Base-by-base conservation (phyloP, 2,797 vertebrate species). In the Poecilia wingei region DNA sequence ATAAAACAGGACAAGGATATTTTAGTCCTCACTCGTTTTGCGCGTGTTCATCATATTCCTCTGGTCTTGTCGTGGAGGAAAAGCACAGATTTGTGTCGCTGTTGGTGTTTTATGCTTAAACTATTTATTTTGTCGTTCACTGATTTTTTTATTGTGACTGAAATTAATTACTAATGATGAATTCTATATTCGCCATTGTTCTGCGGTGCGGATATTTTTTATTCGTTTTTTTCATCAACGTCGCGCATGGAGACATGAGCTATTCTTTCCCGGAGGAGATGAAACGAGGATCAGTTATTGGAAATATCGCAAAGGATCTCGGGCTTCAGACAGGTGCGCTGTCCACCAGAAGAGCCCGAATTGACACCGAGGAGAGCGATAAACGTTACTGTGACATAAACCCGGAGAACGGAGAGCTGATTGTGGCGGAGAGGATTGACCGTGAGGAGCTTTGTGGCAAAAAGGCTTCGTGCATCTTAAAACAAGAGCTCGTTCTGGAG, bases 401-500 rank as follows among this genome's bases (percentile, higher is more conserved):
- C 77, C n/a, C 82, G 12, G 77, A 74, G 2, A 92, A 39, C 10
- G 95, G 94, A 1, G 85, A 94, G 1, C 79, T 95, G 0, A 68
- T 86, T 10, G 88, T 93, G 9, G 68, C 74, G 0, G 90, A 90
- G 2, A 87, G 90, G 47, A 94, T 95, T 3, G 95, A 95, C 82
- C 76, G 95, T 75, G 95, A 95, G 73, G 83, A 90, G 53, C 88
- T 88, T 0, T 95, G 94, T 43, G 93, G 92, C 2, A 87, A 93
- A 45, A 95, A 75, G 45, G 0, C 78, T 0, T 86, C 55, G 0
- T 97, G 96, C 72, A 18, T 94, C 16, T 77, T 96, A 0, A 94
- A 90, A 75, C 92, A 95, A 41, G 95, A 96, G 25, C 64, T 96
- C 13, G 73, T 96, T 0, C 71, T 96, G 36, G 96, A 96, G 59